These are phyloP conservation scores for Syrista parreyssii DNA, from an alignment of 2,888 invertebrate species.

Conservation along the genomic window DNA sequence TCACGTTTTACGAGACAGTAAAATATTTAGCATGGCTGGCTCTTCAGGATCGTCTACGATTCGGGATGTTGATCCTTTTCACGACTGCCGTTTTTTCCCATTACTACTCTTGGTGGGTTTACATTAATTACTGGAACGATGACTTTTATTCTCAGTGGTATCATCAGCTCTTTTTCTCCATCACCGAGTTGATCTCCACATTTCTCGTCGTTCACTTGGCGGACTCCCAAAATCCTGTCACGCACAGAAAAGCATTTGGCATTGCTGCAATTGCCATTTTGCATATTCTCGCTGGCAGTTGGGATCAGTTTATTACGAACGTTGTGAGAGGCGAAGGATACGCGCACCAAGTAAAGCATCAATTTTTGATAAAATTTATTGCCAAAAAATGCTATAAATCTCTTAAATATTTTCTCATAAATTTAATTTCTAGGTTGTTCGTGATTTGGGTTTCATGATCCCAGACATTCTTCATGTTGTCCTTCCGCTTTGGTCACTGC, in stretches of 20 bases:
- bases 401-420: conserved; percentile 21
- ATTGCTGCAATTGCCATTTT: conserved; percentile 72
- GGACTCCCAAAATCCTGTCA: conserved; percentile 68
- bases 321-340: conserved; percentile 75
- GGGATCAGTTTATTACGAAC: conserved; percentile 75
- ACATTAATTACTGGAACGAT: conserved; percentile 78
- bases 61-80: conserved; percentile 74
- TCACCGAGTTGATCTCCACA: conserved; percentile 74
- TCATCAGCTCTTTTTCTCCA: conserved; percentile 73
- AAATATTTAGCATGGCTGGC: conserved; percentile 70
- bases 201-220: conserved; percentile 71
- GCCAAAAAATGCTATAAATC: conserved; percentile 6
- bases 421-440: conserved; percentile 65
- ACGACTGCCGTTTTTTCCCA: conserved; percentile 74
- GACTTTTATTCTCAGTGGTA: conserved; percentile 78
- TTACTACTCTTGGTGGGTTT: conserved; percentile 79
- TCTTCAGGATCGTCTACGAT: conserved; percentile 69
- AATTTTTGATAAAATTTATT: conserved; percentile 3
- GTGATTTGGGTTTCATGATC: conserved; percentile 77
- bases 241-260: conserved; percentile 70
- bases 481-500: conserved; percentile 70
- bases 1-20: conserved; percentile 73
- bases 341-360: conserved; percentile 71
- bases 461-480: conserved; percentile 74
- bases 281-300: conserved; percentile 73